Evolutionary conservation across 2,797 vertebrate species (phyloP), one percentile per base, ranked within the genome.

Genomic region (Phoxinus dragarum): DNA sequence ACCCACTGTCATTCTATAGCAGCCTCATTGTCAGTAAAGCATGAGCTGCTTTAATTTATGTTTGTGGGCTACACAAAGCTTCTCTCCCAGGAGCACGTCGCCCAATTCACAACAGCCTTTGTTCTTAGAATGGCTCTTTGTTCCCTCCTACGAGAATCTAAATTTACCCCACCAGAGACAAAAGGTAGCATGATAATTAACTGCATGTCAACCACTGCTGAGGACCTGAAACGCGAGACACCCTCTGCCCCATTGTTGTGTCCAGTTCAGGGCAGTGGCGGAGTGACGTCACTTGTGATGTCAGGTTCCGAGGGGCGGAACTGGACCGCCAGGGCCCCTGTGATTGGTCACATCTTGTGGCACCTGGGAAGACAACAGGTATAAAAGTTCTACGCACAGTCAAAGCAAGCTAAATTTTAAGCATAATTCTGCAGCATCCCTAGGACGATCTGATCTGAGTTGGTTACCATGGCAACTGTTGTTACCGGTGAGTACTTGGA

Each of bases 401-500:
- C 17, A 71, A 75, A 66, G 83, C 4, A 16, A 4, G 67, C 47
- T 71, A 64, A 19, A 72, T 23, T 71, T 27, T 56, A n/a, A 6
- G 36, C 16, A 67, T 17, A 56, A 59, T 52, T 67, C 19, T 64
- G 59, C 54, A 81, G 75, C 82, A 81, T 81, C 86, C 21, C 4
- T 56, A 47, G 31, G 42, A 68, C 36, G 23, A 54, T 68, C 71
- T 77, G 34, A 82, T 36, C 71, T 31, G 38, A 84, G 76, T 42
- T 19, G 76, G 27, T 34, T 38, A 68, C 56, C 52, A 96, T 96
- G 95, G 94, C 94, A 40, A 89, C 94, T 0, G 93, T 95, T 6
- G 93, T 95, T 95, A 47, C 94, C 92, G 73, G 95, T 95, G 82
- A 95, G 95, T 94, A 92, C 67, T 44, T 84, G 17, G 68, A 67